phyloP scores from a whole-genome alignment of 2,113 vertebrate genomes.

The Halichoerus grypus region DNA sequence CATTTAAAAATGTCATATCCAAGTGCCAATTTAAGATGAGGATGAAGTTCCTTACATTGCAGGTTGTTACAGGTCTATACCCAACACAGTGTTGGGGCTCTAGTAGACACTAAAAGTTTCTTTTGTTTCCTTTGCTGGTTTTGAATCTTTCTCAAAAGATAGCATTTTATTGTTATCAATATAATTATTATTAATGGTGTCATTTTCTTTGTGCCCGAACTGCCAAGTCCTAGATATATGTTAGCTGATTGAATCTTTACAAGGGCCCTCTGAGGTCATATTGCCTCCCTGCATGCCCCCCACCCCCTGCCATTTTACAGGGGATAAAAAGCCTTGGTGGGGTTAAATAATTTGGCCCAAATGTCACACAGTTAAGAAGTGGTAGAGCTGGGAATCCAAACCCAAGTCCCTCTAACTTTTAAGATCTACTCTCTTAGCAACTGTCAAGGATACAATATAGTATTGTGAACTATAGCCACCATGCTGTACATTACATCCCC shows the following conservation, averaged over 20 bases:
- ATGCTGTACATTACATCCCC: not conserved
- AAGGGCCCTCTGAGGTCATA: not conserved
- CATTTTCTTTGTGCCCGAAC: not conserved
- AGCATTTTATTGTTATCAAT: not conserved
- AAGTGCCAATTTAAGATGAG: slow-evolving; percentile 9
- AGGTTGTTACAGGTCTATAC: not conserved
- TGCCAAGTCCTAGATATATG: not conserved
- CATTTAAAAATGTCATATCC: not conserved
- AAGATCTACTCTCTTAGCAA: not conserved
- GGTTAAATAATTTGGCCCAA: slow-evolving; percentile 32
- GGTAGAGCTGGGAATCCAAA: slow-evolving; percentile 5
- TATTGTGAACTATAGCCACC: not conserved
- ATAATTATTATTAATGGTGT: not conserved
- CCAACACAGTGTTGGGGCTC: not conserved
- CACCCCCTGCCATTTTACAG: not conserved
- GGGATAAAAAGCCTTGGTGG: slow-evolving; percentile 4
- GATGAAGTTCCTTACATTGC: not conserved
- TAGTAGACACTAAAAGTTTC: not conserved
- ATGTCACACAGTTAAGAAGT: slow-evolving; percentile 26
- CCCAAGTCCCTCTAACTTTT: not conserved
- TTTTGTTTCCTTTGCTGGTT: not conserved
- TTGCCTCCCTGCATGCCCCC: not conserved
- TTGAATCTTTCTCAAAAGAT: slow-evolving; percentile 28
- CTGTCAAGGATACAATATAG: not conserved
- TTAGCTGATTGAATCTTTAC: not conserved